Base-by-base conservation (phyloP, 2,888 invertebrate species). In the Corbicula japonica region DNA sequence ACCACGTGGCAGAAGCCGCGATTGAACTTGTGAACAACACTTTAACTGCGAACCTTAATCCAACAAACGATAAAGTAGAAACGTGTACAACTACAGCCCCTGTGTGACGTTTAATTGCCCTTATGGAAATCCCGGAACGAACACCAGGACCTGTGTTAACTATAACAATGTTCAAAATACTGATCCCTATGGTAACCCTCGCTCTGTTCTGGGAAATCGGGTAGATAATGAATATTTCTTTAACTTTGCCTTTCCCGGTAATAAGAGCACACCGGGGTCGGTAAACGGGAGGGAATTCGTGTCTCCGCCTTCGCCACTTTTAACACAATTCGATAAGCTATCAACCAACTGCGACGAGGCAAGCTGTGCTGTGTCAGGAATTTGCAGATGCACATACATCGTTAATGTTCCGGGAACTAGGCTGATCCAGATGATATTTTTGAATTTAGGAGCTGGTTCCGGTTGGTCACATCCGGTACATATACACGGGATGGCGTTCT, bases 391-490 rank as follows among this genome's bases (percentile, higher is more conserved):
- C 48, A 86, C 87, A 3, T 69, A 80, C 50, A 77, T 54, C 10
- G 66, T 41, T 6, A 21, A 41, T 15, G 44, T 69, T 61, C 34
- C 34, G 8, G 12, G 12, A 8, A 35, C 52, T 44, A 34, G 56
- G 26, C 41, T 54, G 12, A 21, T 86, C 28, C 88, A 89, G 69
- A 73, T 89, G 56, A 77, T 88, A 3, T 60, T 89, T 30, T 50
- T 72, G 4, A 86, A 85, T 41, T 54, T 85, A 15, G 88, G 88
- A 0, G 72, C 30, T 1, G 88, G 87, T 10, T 50, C 60, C 8
- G 86, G 85, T 0, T 83, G 74, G 63, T 85, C 87, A 32, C 90
- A n/a, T n/a, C n/a, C n/a, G n/a, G n/a, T n/a, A n/a, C n/a, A n/a
- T n/a, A n/a, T n/a, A n/a, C n/a, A n/a, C n/a, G n/a, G n/a, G n/a